Base-by-base conservation (phyloP, 2,888 invertebrate genomes). In the Thymelicus acteon region DNA sequence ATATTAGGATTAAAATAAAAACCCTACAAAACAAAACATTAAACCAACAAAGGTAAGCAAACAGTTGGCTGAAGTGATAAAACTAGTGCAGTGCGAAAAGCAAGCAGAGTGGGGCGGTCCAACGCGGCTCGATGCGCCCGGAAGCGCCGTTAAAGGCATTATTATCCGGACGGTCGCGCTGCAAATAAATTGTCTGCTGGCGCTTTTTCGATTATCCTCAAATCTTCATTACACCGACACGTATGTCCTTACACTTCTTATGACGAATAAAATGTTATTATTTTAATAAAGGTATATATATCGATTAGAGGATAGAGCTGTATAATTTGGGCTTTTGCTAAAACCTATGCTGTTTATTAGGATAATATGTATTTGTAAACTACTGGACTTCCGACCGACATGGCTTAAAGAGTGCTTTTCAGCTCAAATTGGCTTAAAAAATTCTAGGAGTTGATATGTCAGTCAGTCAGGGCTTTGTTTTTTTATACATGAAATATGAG, bases 161-260 rank as follows among this genome's bases (percentile, higher is more conserved):
- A 93, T 93, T 93, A 91, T 89, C 90, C 92, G 92, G 90, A 82
- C 90, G 92, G 90, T 87, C 90, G 92, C 91, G 85, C 87, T 85
- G 91, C 91, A 91, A 91, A 93, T 93, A 93, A 93, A 93, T 93
- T 90, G 93, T 91, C 92, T 91, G 85, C 84, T 82, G 84, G 79
- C 86, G 90, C 88, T 88, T 88, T 92, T 93, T 93, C 94, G 94
- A 94, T 94, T 93, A 93, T 93, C 91, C 90, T 93, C 93, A 93
- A 93, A 94, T 94, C 93, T 93, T 93, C 94, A 93, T 94, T 94
- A 94, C 89, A 86, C 79, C 85, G 88, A 90, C 90, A 84, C 67
- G 67, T 87, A 88, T 87, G 86, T 86, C 83, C 81, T 83, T 77
- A 79, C 80, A 79, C 81, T 82, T 81, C 77, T 74, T 72, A 74